A percentile compares a stretch with the other conserved stretches of the same genome.
Conservation (phyloP, 1,140 invertebrate species). For the Drosophila oshimai region DNA sequence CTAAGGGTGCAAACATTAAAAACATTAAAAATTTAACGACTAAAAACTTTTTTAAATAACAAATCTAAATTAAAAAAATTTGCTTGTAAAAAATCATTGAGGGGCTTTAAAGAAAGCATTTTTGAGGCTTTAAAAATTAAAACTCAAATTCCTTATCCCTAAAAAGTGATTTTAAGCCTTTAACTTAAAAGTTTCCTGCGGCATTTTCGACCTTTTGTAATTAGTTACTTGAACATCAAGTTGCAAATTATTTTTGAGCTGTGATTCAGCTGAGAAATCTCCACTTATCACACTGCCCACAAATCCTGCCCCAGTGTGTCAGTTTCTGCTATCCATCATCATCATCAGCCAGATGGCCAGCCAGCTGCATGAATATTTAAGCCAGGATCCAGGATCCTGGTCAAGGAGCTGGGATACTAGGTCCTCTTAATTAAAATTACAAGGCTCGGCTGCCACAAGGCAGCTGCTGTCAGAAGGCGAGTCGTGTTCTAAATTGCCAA, state of each 20-base stretch:
- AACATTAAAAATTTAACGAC: too few relatives aligned
- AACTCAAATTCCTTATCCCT: not conserved
- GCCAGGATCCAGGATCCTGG: conserved; percentile 13
- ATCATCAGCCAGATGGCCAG: conserved; percentile 32
- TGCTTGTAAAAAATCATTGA: too few relatives aligned
- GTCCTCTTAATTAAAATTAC: conserved; percentile 56
- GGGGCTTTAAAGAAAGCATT: too few relatives aligned
- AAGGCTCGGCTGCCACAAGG: conserved; percentile 8
- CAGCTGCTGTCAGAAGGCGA: conserved; percentile 23
- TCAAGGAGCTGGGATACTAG: conserved; percentile 2
- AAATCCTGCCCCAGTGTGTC: conserved; percentile 36
- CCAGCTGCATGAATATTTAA: conserved; percentile 46
- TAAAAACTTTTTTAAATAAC: too few relatives aligned
- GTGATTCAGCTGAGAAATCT: not conserved
- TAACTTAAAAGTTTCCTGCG: not conserved
- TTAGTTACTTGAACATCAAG: not conserved
- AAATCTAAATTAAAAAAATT: too few relatives aligned
- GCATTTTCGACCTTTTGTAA: not conserved
- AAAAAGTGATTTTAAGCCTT: not conserved
- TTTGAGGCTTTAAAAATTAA: not conserved
- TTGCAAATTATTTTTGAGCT: conserved; percentile 1
- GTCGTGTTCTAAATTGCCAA: conserved; percentile 30
- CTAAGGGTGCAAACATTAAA: too few relatives aligned
- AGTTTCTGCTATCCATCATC: conserved; percentile 51
- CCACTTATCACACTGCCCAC: conserved; percentile 32